Evolutionary conservation across 2,113 vertebrate species (phyloP), one percentile per base, ranked within the genome.

Genomic region (Callorhinus ursinus): DNA sequence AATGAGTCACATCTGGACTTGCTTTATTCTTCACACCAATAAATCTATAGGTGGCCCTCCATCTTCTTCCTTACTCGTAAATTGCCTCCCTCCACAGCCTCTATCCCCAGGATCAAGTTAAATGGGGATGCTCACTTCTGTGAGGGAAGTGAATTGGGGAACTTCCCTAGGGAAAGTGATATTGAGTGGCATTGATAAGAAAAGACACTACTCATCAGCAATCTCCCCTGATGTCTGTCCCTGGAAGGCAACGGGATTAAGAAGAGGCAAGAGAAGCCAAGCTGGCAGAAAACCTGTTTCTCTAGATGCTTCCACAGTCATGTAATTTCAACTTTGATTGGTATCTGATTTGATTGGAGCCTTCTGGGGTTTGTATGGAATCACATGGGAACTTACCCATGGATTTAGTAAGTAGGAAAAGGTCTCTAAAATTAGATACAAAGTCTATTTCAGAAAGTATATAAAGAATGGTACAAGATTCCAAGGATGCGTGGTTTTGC

Each of bases 1-100:
- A 97, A 61, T 39, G 77, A 97, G 97, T 84, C 95, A 85, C 96
- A 92, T 63, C 55, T 97, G 95, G 67, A 22, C 92, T 89, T 33
- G 90, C 95, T 77, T 96, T 87, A 88, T 61, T 95, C 91, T 88
- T 80, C 61, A 69, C 0, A 22, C 22, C 83, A 31, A 33, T 93
- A 72, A 87, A 93, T 72, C 55, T 31, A 14, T 1, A 1, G 0
- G 0, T 14, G 65, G 49, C 49, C 74, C 67, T 76, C 57, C 28
- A 57, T 14, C 6, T 33, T 74, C 46, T 65, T 88, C 42, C 57
- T 92, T 71, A 18, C 79, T 91, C 61, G 22, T 94, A 90, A 96
- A 90, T 84, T 5, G 1, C 83, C 24, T 67, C 36, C 0, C 9
- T 57, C n/a, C 46, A 28, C 57, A 71, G 65, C 9, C 53, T 92